Conservation (phyloP, 2,888 invertebrate species). For the Villa cingulata region DNA sequence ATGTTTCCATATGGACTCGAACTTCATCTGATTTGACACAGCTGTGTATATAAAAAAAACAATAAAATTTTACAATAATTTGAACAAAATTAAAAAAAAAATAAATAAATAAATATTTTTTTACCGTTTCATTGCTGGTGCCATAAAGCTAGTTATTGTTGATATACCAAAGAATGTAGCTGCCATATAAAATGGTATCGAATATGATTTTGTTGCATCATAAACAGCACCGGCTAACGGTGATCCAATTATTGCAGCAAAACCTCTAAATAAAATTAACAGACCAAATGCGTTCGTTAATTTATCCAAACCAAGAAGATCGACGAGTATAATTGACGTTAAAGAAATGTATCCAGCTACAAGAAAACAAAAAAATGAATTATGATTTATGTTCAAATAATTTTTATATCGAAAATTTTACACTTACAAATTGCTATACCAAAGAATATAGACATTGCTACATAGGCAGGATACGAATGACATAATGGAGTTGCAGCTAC, state of each 20-base stretch:
- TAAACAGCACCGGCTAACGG: slow-evolving; percentile 79
- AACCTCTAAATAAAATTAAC: slow-evolving; percentile 87
- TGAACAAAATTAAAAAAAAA: no score
- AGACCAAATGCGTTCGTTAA: slow-evolving; percentile 95
- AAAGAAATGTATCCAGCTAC: slow-evolving; percentile 93
- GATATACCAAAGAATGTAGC: slow-evolving; percentile 76
- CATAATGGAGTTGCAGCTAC: slow-evolving; percentile 78
- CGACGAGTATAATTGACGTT: slow-evolving; percentile 94
- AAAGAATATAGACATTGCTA: slow-evolving; percentile 73
- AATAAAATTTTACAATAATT: background rate
- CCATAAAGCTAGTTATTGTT: slow-evolving; percentile 70
- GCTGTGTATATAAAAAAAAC: no score
- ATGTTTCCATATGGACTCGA: slow-evolving; percentile 51
- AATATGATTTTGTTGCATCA: slow-evolving; percentile 73
- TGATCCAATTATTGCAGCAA: slow-evolving; percentile 78
- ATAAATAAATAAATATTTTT: slow-evolving; percentile 1
- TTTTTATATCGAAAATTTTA: no score
- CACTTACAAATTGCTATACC: slow-evolving; percentile 82
- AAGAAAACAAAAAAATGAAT: slow-evolving; percentile 18
- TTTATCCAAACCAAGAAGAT: slow-evolving; percentile 87
- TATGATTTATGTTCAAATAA: no score
- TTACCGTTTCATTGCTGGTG: slow-evolving; percentile 54
- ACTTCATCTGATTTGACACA: slow-evolving; percentile 42
- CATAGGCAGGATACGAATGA: slow-evolving; percentile 56
- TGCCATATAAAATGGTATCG: slow-evolving; percentile 85